phyloP scores from a whole-genome alignment of 2,797 vertebrate species.

The Malacoctenus gilli region DNA sequence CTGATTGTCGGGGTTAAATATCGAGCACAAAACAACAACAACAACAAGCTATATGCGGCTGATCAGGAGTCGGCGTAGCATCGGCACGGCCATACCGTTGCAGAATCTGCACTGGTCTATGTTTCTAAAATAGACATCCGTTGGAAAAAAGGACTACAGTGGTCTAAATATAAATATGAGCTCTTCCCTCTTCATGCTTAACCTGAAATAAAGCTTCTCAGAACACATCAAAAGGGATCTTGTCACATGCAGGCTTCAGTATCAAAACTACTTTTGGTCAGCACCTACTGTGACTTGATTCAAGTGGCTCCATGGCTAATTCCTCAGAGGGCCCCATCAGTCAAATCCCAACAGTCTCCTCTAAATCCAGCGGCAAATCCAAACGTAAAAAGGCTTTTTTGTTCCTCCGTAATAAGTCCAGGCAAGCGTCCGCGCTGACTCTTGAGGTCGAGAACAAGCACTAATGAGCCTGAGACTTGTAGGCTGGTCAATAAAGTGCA shows the following conservation, averaged over 20 bases:
- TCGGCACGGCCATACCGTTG: not conserved
- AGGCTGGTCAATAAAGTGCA: conserved; percentile 58
- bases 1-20: conserved; percentile 22
- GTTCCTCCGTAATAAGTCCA: conserved; percentile 32
- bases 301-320: conserved; percentile 36
- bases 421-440: conserved; percentile 14
- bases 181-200: conserved; percentile 19
- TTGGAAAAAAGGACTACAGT: conserved; percentile 9
- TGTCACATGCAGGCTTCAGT: conserved; percentile 24
- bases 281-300: conserved; percentile 39
- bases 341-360: conserved; percentile 10
- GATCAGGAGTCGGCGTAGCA: conserved; percentile 1
- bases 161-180: conserved; percentile 32
- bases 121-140: conserved; percentile 31
- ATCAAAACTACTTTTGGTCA: conserved; percentile 19
- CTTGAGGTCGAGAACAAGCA: conserved; percentile 32
- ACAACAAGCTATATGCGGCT: not conserved
- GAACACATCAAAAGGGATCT: conserved; percentile 30
- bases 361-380: conserved; percentile 26
- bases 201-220: conserved; percentile 31
- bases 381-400: conserved; percentile 34
- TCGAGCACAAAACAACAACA: conserved; percentile 19
- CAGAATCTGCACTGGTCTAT: conserved; percentile 19
- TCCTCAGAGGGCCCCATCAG: conserved; percentile 27
- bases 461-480: conserved; percentile 51